These are phyloP conservation scores for Willowsia nigromaculata DNA, from an alignment of 2,888 invertebrate genomes.

Conservation along the genomic window DNA sequence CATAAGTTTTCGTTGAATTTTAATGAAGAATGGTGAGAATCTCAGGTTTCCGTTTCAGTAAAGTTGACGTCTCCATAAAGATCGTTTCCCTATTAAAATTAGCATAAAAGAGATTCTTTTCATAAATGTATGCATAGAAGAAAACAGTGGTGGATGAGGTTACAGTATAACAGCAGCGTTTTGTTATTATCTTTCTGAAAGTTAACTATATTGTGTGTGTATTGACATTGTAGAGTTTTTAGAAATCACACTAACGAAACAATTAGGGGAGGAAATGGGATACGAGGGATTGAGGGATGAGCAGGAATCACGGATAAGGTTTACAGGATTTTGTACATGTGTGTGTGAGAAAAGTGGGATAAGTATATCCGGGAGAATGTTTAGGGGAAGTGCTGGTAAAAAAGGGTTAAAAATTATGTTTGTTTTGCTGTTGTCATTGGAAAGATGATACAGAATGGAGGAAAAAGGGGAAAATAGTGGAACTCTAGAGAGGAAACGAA, in stretches of 20 bases:
- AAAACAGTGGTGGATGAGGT: too few species aligned
- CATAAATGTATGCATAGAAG: neutral
- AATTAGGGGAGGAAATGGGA: too few species aligned
- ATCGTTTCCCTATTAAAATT: neutral
- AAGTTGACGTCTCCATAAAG: neutral
- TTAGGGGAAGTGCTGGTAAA: neutral
- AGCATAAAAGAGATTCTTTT: neutral
- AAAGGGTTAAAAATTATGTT: neutral
- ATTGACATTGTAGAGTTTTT: too few species aligned
- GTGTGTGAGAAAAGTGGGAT: neutral
- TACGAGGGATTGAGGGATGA: neutral
- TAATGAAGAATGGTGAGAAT: neutral
- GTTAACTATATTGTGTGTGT: too few species aligned
- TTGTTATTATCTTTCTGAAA: too few species aligned
- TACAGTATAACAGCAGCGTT: too few species aligned
- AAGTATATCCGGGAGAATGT: neutral
- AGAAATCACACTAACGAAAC: too few species aligned
- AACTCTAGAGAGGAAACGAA: too few species aligned
- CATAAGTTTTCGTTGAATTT: slow-evolving; percentile 4
- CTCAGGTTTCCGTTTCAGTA: slow-evolving; percentile 30
- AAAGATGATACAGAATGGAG: neutral
- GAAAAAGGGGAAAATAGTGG: neutral
- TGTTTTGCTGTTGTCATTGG: slow-evolving; percentile 9
- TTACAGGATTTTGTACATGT: too few species aligned
- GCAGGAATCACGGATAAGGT: too few species aligned